Percentiles rank a stretch among this genome's conserved stretches.
Evolutionary conservation across 2,888 invertebrate species (phyloP).

Genomic region (Drosophila incognita): DNA sequence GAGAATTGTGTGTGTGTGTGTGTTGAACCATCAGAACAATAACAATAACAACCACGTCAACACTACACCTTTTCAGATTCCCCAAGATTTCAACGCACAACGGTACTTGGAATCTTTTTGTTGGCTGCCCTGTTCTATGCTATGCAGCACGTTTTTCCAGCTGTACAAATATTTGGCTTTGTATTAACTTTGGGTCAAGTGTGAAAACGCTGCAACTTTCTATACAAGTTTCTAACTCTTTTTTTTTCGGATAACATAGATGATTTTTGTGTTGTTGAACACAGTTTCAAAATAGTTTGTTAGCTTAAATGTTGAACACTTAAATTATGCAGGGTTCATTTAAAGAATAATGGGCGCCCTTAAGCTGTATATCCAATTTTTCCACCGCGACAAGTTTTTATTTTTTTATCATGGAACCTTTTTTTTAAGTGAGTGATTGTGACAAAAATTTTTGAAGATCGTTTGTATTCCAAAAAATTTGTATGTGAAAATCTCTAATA

Average conservation of each 20-base stretch:
- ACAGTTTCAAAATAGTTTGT: neutral
- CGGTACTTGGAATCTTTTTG: constrained; percentile 52
- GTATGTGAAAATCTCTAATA: neutral
- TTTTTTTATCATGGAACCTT: neutral
- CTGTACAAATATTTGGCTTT: constrained; percentile 62
- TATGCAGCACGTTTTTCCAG: constrained; percentile 50
- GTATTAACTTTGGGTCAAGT: constrained; percentile 63
- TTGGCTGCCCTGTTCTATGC: constrained; percentile 23
- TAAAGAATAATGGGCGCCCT: neutral
- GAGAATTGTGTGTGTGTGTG: constrained; percentile 24
- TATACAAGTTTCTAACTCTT: constrained; percentile 28
- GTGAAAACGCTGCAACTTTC: constrained; percentile 47
- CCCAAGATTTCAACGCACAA: constrained; percentile 42
- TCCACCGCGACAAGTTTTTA: neutral
- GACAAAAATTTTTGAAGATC: neutral
- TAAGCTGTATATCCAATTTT: neutral
- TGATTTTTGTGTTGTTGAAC: neutral
- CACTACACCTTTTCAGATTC: constrained; percentile 40
- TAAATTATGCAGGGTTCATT: constrained; percentile 2
- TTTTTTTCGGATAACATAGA: constrained; percentile 2
- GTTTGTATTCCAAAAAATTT: neutral
- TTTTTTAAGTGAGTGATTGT: neutral
- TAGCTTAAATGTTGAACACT: neutral
- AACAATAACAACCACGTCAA: constrained; percentile 6
- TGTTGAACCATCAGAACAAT: constrained; percentile 18